Conservation (phyloP, 2,888 invertebrate genomes). For the Ormyrus pomaceus region DNA sequence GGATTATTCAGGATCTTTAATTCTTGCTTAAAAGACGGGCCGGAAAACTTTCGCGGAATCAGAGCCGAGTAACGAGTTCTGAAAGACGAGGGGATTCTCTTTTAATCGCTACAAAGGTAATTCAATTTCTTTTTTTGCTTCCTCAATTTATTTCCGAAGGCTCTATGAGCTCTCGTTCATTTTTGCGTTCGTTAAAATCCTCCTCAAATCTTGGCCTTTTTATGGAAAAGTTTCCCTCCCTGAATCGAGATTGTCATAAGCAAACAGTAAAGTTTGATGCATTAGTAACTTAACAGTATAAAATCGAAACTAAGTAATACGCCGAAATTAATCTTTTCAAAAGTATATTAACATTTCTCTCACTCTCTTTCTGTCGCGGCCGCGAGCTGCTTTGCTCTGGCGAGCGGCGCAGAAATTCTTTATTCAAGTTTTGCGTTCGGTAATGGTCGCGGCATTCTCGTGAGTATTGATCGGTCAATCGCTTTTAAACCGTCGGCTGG, state of each 20-base stretch:
- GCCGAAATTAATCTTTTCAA: too few relatives aligned
- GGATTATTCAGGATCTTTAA: conserved; percentile 30
- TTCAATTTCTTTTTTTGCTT: conserved; percentile 15
- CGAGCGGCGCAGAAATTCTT: conserved; percentile 2
- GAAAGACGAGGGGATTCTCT: conserved; percentile 1
- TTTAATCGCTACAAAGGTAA: neutral
- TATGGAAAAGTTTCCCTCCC: too few relatives aligned
- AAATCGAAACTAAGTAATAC: too few relatives aligned
- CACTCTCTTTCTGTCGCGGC: too few relatives aligned
- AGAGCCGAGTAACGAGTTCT: neutral
- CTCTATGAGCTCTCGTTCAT: too few relatives aligned
- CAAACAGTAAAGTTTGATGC: too few relatives aligned
- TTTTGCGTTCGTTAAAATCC: too few relatives aligned
- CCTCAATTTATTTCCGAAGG: too few relatives aligned
- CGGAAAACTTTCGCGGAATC: conserved; percentile 6
- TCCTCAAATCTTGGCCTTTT: too few relatives aligned
- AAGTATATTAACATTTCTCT: too few relatives aligned
- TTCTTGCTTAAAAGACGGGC: conserved; percentile 9
- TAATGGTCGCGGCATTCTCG: neutral
- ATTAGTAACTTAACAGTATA: too few relatives aligned
- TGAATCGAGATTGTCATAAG: too few relatives aligned
- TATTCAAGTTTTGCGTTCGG: neutral
- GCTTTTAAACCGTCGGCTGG: conserved; percentile 24
- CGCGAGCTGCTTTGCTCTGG: neutral
- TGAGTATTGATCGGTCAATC: conserved; percentile 34